phyloP scores from a whole-genome alignment of 1,140 invertebrate species.

The Bombus confusus region DNA sequence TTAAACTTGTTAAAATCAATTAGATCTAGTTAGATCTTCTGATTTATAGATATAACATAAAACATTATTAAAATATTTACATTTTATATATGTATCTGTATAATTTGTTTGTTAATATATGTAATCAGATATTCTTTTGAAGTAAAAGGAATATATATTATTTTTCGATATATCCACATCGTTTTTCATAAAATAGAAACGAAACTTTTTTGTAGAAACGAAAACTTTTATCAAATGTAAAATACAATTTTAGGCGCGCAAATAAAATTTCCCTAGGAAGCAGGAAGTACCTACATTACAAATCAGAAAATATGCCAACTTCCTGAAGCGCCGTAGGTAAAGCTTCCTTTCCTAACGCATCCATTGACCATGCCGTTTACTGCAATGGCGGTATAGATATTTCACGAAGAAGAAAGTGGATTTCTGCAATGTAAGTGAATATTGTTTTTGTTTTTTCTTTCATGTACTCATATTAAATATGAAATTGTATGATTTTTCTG shows the following conservation, averaged over 20 bases:
- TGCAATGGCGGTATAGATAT: conserved; percentile 68
- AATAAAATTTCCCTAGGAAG: conserved; percentile 31
- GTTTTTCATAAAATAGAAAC: neutral
- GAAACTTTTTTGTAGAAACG: neutral
- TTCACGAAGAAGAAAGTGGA: conserved; percentile 43
- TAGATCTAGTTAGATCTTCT: neutral
- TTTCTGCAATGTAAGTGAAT: conserved; percentile 56
- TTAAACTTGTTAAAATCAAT: neutral
- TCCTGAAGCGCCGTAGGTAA: conserved; percentile 55
- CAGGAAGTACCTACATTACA: conserved; percentile 21
- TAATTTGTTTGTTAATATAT: neutral
- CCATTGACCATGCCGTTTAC: conserved; percentile 68
- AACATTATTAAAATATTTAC: neutral
- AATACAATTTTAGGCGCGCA: neutral
- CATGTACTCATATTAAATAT: neutral
- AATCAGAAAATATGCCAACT: conserved; percentile 55
- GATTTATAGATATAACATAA: neutral
- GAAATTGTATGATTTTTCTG: neutral
- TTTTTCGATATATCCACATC: neutral
- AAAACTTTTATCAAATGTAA: neutral
- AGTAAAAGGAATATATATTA: neutral
- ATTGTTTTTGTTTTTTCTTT: conserved; percentile 24
- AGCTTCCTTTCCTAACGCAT: conserved; percentile 61
- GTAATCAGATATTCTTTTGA: neutral
- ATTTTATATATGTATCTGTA: neutral